These are phyloP conservation scores for Xerus rutilus DNA, from an alignment of 2,797 vertebrate species.

Conservation along the genomic window DNA sequence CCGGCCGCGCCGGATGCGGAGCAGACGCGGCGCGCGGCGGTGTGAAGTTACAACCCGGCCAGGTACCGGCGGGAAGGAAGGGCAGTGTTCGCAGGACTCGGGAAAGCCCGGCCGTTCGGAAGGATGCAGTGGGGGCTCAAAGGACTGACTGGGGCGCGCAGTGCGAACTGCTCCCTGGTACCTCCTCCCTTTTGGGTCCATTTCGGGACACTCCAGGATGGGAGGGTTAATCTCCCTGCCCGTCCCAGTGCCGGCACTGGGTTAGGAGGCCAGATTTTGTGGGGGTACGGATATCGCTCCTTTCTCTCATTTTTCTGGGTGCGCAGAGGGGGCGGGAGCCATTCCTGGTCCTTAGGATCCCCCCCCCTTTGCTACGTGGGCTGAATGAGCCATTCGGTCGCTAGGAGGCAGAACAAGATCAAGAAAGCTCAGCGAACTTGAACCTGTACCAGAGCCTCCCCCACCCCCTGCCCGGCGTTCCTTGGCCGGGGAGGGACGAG, in stretches of 20 bases:
- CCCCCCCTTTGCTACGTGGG: neutral
- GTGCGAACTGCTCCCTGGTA: neutral
- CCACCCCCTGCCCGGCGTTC: conserved; percentile 81
- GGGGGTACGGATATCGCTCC: neutral
- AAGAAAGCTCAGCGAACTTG: conserved; percentile 93
- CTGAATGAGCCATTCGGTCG: conserved; percentile 86
- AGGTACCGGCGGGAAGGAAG: conserved; percentile 84
- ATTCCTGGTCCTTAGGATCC: neutral
- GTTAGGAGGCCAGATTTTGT: neutral
- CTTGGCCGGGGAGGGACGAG: conserved; percentile 69
- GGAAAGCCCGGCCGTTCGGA: conserved; percentile 69
- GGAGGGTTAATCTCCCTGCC: neutral
- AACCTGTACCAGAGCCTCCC: conserved; percentile 92
- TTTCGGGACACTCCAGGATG: neutral
- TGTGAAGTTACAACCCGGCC: conserved; percentile 84
- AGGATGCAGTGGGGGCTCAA: conserved; percentile 63
- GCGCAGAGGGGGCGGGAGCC: conserved; percentile 32
- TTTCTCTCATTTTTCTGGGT: conserved; percentile 57
- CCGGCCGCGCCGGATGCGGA: conserved; percentile 78
- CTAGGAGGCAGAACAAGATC: conserved; percentile 99
- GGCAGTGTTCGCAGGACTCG: conserved; percentile 76
- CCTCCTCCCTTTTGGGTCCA: neutral
- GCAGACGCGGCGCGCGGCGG: conserved; percentile 80
- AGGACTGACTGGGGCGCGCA: conserved; percentile 50
- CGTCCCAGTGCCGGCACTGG: neutral